phyloP scores from a whole-genome alignment of 2,113 vertebrate genomes.

The Ceyx melanurus region DNA sequence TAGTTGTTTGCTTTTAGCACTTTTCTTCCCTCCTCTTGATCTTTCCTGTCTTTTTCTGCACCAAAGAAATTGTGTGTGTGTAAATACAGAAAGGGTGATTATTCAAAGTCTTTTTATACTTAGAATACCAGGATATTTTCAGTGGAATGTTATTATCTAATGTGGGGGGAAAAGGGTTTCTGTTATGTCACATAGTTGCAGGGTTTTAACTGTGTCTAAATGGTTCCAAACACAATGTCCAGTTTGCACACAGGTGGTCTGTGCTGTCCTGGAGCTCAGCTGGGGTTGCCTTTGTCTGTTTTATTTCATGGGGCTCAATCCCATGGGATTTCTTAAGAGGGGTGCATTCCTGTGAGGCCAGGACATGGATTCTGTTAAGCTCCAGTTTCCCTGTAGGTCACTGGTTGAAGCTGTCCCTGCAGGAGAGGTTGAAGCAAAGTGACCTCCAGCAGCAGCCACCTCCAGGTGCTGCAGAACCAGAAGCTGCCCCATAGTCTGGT shows the following conservation, averaged over 20 bases:
- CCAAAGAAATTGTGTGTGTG: slow-evolving; percentile 51
- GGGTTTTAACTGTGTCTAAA: not conserved
- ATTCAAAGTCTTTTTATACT: slow-evolving; percentile 36
- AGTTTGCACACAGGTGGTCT: not conserved
- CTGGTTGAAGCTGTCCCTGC: not conserved
- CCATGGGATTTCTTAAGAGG: not conserved
- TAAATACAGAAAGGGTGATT: not conserved
- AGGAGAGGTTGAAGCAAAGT: not conserved
- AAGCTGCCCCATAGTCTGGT: not conserved
- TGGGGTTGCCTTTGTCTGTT: not conserved
- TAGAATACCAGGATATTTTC: slow-evolving; percentile 17
- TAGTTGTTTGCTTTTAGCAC: not conserved
- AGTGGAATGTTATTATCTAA: not conserved
- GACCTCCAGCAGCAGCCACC: not conserved
- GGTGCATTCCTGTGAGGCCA: not conserved
- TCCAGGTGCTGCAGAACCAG: not conserved
- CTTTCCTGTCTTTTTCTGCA: slow-evolving; percentile 2
- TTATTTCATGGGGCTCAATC: not conserved
- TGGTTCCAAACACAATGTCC: not conserved
- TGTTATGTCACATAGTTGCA: not conserved
- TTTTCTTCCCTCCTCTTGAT: not conserved
- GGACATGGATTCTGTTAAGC: not conserved
- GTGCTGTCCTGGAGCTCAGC: not conserved
- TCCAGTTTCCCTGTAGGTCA: not conserved
- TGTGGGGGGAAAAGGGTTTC: not conserved